A percentile compares a stretch with the other conserved stretches of the same genome.
These are phyloP conservation scores for Narcine bancroftii DNA, from an alignment of 2,113 vertebrate species.

Conservation along the genomic window DNA sequence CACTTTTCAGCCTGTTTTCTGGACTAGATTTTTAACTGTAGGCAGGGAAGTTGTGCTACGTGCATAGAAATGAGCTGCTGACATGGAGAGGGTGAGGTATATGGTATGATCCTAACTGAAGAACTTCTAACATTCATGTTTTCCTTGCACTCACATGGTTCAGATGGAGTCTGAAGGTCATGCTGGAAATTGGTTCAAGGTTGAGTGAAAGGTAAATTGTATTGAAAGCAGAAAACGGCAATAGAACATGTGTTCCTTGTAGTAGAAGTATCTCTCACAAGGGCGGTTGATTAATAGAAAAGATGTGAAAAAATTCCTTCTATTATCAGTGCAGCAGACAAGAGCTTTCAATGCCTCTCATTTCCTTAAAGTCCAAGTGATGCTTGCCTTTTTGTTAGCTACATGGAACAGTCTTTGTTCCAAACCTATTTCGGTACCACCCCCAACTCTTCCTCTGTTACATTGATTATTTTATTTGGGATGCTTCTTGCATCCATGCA, in stretches of 20 bases:
- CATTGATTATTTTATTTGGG: too few relatives aligned
- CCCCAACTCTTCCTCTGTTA: too few relatives aligned
- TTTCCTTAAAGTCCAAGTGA: too few relatives aligned
- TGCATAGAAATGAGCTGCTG: neutral
- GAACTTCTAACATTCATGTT: neutral
- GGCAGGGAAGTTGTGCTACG: neutral
- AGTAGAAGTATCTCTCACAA: neutral
- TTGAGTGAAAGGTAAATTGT: conserved; percentile 12
- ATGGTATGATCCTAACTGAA: neutral
- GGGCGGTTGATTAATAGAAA: neutral
- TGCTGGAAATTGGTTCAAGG: neutral
- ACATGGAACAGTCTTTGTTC: too few relatives aligned
- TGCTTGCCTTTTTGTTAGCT: too few relatives aligned
- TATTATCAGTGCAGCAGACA: neutral
- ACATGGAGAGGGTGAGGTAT: neutral
- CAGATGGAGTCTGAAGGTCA: neutral
- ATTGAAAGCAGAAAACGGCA: neutral
- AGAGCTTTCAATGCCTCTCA: too few relatives aligned
- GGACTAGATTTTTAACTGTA: neutral
- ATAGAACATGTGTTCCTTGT: neutral
- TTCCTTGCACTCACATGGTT: neutral
- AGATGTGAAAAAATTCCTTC: neutral
- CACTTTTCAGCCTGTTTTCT: neutral
- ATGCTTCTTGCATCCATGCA: too few relatives aligned
- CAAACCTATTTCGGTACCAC: too few relatives aligned